phyloP scores from a whole-genome alignment of 1,140 invertebrate species.

The Medauroidea extradentata region DNA sequence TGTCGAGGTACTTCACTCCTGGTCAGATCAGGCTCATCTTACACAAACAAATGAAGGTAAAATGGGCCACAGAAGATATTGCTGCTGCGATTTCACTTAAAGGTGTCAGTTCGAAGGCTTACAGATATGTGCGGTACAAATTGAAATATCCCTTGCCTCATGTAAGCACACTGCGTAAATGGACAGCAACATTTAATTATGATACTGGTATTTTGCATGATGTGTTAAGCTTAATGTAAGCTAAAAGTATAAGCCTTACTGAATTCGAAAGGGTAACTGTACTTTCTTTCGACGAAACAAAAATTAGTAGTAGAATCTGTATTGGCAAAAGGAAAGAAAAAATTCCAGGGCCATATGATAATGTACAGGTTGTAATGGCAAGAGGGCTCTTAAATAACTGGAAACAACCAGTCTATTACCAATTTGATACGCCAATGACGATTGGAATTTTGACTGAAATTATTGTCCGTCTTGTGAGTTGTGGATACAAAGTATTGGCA shows the following conservation, averaged over 20 bases:
- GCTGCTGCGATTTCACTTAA: conserved; percentile 16
- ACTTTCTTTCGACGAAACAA: conserved; percentile 21
- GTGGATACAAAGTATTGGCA: conserved; percentile 16
- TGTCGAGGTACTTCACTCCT: no score
- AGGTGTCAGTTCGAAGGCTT: conserved; percentile 11
- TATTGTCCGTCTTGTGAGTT: conserved; percentile 12
- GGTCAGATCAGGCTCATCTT: no score
- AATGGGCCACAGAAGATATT: conserved; percentile 22
- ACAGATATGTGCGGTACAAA: conserved; percentile 19
- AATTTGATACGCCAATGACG: conserved; percentile 30
- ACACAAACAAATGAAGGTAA: no score
- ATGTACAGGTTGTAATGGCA: conserved; percentile 18
- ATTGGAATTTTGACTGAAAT: conserved; percentile 19
- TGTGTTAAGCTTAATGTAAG: conserved; percentile 16
- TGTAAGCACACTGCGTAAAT: conserved; percentile 15
- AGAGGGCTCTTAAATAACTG: conserved; percentile 27
- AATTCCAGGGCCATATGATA: conserved; percentile 17
- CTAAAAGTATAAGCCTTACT: background rate
- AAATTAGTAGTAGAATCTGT: conserved; percentile 10
- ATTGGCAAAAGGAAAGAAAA: conserved; percentile 12
- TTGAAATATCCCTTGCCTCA: conserved; percentile 18
- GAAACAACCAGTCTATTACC: conserved; percentile 36
- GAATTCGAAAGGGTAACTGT: conserved; percentile 10
- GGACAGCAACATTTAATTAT: conserved; percentile 12
- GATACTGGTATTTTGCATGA: conserved; percentile 7